phyloP scores from a whole-genome alignment of 2,797 vertebrate species.

The Clarias platycephalus region DNA sequence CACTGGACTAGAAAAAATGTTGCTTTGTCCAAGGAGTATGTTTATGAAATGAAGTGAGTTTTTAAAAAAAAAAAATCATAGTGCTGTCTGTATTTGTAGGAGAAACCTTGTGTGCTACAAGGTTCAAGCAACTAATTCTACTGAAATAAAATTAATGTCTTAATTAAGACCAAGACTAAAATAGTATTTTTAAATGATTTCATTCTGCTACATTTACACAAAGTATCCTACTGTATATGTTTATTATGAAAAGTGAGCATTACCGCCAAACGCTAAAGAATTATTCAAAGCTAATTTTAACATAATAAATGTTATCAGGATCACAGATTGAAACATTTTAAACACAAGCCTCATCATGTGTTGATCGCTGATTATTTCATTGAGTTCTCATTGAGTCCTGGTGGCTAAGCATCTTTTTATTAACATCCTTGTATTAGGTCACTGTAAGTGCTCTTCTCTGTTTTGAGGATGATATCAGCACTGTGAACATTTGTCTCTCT shows the following conservation, averaged over 20 bases:
- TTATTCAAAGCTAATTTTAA: not conserved
- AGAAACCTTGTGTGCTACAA: not conserved
- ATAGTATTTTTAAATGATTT: too few species aligned
- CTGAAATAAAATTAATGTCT: not conserved
- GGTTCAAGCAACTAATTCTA: not conserved
- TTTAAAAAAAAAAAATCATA: not conserved
- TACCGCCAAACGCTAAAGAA: not conserved
- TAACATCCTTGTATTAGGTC: not conserved
- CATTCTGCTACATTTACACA: not conserved
- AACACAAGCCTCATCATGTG: not conserved
- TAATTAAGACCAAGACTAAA: too few species aligned
- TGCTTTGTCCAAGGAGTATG: not conserved
- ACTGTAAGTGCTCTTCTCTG: not conserved
- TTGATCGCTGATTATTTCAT: not conserved
- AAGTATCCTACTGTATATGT: not conserved
- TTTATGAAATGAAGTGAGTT: not conserved
- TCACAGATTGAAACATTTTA: not conserved
- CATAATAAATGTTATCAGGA: not conserved
- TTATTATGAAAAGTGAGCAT: not conserved
- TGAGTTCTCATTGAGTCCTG: not conserved
- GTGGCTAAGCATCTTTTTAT: not conserved
- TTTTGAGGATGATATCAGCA: not conserved
- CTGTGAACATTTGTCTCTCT: not conserved
- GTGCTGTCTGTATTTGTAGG: not conserved
- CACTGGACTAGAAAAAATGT: conserved; percentile 1